Conservation (phyloP, 2,888 invertebrate genomes). For the Brachyptera putata region DNA sequence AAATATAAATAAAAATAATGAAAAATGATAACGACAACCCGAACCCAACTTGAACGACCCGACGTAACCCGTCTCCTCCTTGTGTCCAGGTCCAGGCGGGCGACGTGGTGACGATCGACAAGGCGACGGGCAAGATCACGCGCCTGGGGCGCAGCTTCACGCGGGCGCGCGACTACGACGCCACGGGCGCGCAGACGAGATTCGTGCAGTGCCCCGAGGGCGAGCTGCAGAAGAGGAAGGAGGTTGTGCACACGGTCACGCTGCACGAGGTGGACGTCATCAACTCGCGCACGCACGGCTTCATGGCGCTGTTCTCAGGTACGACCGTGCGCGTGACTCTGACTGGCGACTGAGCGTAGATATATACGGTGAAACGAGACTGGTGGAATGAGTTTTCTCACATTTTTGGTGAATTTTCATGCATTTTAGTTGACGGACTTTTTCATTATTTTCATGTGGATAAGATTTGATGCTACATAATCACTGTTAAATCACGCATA, state of each 20-base stretch:
- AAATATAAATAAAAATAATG: too few relatives aligned
- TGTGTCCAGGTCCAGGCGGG: conserved; percentile 82
- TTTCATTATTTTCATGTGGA: too few relatives aligned
- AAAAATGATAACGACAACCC: too few relatives aligned
- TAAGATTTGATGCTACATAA: too few relatives aligned
- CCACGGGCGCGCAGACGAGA: conserved; percentile 74
- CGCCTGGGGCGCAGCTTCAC: conserved; percentile 92
- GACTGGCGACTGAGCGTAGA: too few relatives aligned
- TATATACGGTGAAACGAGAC: too few relatives aligned
- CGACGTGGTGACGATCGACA: conserved; percentile 97
- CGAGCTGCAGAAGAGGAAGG: conserved; percentile 95
- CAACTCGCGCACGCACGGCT: conserved; percentile 96
- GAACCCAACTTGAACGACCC: too few relatives aligned
- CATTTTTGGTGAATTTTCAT: too few relatives aligned
- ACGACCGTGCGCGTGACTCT: conserved; percentile 19
- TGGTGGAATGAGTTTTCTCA: too few relatives aligned
- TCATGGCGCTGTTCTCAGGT: conserved; percentile 94
- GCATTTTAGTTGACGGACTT: too few relatives aligned
- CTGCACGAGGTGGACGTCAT: conserved; percentile 99
- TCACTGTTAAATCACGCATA: too few relatives aligned
- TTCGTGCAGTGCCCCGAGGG: conserved; percentile 99
- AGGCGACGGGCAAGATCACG: conserved; percentile 92
- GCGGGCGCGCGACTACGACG: conserved; percentile 95
- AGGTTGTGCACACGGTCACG: conserved; percentile 96
- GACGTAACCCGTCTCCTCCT: too few relatives aligned